Base-by-base conservation (phyloP, 2,888 invertebrate genomes). In the Scaptomyza cyrtandrae region DNA sequence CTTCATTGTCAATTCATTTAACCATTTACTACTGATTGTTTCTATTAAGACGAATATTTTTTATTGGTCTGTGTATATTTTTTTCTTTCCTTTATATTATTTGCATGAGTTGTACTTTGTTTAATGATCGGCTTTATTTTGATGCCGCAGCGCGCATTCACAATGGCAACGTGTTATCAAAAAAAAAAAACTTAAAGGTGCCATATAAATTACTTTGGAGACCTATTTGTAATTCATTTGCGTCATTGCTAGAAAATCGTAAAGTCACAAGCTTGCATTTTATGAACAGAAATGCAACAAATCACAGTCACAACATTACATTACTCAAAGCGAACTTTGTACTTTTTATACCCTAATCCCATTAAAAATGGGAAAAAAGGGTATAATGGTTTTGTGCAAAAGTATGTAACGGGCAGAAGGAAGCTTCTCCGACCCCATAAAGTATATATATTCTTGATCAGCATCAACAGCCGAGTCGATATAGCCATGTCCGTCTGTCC, bases 101-200 rank as follows among this genome's bases (percentile, higher is more conserved):
- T 78, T 70, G 76, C 78, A 73, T 78, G 66, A 61, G 53, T 65
- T 53, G 46, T 16, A 53, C 46, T 54, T 54, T 50, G 56, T 78
- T 77, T 72, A 72, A 75, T 65, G 72, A 64, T 62, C 56, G 54
- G 27, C 62, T 56, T 64, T 45, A 48, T 46, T 52, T 45, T 61
- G 50, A 52, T 59, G 60, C 50, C 37, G 16, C 61, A 45, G 27
- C 35, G 69, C 56, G 69, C 56, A 57, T 54, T 56, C 29, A 57
- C 56, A 58, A 62, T 62, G 48, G 19, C 41, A n/a, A 39, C 14
- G 29, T 41, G 45, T 33, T 33, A 52, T 64, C 64, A 56, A 67
- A 14, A 14, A 6, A 13, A 41, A 4, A 41, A 74, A 59, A 58
- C 64, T 54, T 63, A 58, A 64, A 60, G 61, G 52, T 49, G 58